A percentile compares a stretch with the other conserved stretches of the same genome.
Conservation (phyloP, 2,888 invertebrate species). For the Lithosia quadra region DNA sequence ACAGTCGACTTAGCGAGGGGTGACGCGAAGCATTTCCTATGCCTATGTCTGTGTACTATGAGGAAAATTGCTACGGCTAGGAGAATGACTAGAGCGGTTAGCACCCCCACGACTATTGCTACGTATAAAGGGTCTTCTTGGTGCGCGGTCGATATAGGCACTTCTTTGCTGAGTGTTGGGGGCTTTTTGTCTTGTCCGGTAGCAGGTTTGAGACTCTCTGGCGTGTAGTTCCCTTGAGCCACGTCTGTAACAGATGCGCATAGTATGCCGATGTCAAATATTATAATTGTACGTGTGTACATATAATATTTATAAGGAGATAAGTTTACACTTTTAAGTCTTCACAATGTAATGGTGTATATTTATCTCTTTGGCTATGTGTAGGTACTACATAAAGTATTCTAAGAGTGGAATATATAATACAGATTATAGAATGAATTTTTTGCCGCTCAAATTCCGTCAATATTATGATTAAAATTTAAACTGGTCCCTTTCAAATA, state of each 20-base stretch:
- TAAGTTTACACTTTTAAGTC: no score
- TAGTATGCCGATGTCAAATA: background rate
- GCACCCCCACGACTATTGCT: conserved; percentile 92
- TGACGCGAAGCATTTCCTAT: conserved; percentile 91
- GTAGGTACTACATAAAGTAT: no score
- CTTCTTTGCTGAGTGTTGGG: conserved; percentile 81
- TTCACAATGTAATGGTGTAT: no score
- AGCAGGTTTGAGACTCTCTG: conserved; percentile 88
- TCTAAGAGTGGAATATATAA: no score
- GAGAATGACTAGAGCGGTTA: conserved; percentile 91
- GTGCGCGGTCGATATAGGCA: conserved; percentile 89
- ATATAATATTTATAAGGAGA: no score
- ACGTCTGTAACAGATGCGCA: conserved; percentile 76
- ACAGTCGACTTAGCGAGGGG: conserved; percentile 86
- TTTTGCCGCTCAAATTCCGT: no score
- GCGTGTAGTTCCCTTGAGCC: conserved; percentile 91
- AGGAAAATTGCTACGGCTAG: conserved; percentile 91
- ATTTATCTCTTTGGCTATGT: no score
- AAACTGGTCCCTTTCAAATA: no score
- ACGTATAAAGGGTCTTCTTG: conserved; percentile 91
- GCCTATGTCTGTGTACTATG: conserved; percentile 90
- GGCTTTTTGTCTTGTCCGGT: conserved; percentile 81
- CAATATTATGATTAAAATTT: no score
- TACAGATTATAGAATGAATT: no score
- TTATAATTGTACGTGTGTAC: background rate